Evolutionary conservation across 2,113 vertebrate species (phyloP), one percentile per base, ranked within the genome.

Genomic region (Polypterus bichir): DNA sequence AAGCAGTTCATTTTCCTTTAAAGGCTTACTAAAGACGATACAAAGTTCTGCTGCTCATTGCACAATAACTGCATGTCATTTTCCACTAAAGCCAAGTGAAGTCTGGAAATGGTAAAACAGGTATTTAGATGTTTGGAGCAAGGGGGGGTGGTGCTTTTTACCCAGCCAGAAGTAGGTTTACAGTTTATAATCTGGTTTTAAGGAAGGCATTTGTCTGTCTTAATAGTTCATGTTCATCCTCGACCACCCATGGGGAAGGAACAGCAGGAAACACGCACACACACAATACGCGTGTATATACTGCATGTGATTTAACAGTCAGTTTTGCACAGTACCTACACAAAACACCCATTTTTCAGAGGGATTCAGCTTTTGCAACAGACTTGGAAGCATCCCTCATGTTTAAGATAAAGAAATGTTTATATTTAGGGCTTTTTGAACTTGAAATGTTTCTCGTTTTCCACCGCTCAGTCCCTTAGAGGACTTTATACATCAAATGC

Each of bases 131-230:
- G 62, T 54, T 62, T 56, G 47, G 64, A 27, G 27, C n/a, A n/a
- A n/a, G 27, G 27, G 27, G 27, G 27, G 27, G 27, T 1, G 27
- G 57, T 66, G 70, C 77, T 83, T 77, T 66, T 81, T 86, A 86
- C 85, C 83, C 82, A 77, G 83, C 86, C 83, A 87, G 83, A 85
- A 87, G 85, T 77, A 74, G 88, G 89, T 93, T 93, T 94, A 92
- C 89, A 91, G 88, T 91, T 88, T 87, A 88, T 90, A 89, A 85
- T 93, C 88, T 90, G 88, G 85, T 83, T 81, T 87, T 82, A 86
- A 83, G 87, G 86, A 86, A 86, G 79, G 84, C 89, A 91, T 92
- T 92, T 91, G 88, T 89, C 87, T 92, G 88, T 86, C 86, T 84
- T 79, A 89, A 86, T 87, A 81, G 83, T 89, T 81, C 79, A 81